Base-by-base conservation (phyloP, 2,797 vertebrate species). In the Sebastes vulpes region DNA sequence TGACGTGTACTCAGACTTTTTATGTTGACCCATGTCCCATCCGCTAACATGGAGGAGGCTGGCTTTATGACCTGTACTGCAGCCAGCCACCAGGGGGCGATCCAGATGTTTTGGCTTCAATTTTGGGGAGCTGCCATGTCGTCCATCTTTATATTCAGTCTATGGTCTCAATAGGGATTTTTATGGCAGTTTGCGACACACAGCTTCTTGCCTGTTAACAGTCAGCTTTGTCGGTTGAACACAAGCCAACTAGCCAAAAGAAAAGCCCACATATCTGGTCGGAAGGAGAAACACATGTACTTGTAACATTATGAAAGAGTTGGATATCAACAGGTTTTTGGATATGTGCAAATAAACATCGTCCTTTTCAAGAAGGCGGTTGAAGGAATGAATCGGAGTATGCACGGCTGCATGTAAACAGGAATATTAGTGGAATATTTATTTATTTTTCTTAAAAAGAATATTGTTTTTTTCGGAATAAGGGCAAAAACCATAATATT, bases 91-190 rank as follows among this genome's bases (percentile, higher is more conserved):
- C 16, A 48, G 16, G 42, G 42, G 7, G 42, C 0, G 42, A 48
- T 48, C 42, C 16, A 18, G 42, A n/a, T 48, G 42, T 48, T 46
- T 18, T 0, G 16, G 42, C 16, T 48, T 48, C 16, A 48, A 8
- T 48, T n/a, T 48, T 48, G 6, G 16, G 7, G 6, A 48, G 16
- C 1, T 48, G 42, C 4, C 42, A 38, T 35, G 32, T 4, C 32
- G 1, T 35, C 32, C 1, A 32, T 32, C 32, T 35, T 35, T 35
- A 35, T 35, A 38, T 18, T 1, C 16, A 48, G 42, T 48, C 16
- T 48, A n/a, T 46, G 3, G 26, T 29, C 14, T 29, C 16, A 58
- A n/a, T 1, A 1, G 26, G 16, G 3, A 0, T 11, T 10, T 11
- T 11, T 46, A 46, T 18, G 16, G 16, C 42, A 46, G 16, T 46